Conservation (phyloP, 2,888 invertebrate species). For the Cataglyphis albicans region DNA sequence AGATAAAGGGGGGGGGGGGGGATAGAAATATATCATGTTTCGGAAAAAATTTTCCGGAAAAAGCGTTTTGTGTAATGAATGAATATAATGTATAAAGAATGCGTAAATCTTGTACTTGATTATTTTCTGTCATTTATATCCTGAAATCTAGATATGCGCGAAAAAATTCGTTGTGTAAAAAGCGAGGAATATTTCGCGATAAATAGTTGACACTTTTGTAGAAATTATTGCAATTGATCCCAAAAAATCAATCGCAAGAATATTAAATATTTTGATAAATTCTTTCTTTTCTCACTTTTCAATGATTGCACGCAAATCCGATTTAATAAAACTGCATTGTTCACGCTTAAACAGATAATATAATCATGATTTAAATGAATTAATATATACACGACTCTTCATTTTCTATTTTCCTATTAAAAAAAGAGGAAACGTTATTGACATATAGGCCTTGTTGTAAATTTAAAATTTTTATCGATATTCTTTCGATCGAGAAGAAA, state of each 20-base stretch:
- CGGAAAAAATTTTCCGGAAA: slow-evolving; percentile 28
- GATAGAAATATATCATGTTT: slow-evolving; percentile 35
- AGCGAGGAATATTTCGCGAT: background rate
- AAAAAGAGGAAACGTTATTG: background rate
- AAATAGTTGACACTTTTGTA: background rate
- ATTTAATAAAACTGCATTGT: background rate
- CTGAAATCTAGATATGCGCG: background rate
- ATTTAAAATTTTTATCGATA: background rate
- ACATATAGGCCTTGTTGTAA: background rate
- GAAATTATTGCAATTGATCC: background rate
- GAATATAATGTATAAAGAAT: background rate
- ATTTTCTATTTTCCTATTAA: background rate
- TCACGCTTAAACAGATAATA: background rate
- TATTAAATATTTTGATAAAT: background rate
- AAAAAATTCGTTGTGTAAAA: background rate
- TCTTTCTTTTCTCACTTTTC: background rate
- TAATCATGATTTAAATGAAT: background rate
- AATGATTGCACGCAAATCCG: background rate
- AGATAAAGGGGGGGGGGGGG: background rate
- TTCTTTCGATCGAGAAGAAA: slow-evolving; percentile 22
- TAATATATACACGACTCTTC: background rate
- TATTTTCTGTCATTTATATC: background rate
- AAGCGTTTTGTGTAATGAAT: background rate
- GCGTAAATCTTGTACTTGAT: background rate
- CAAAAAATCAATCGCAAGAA: background rate